Conservation (phyloP, 1,140 invertebrate species). For the Drosophila nasuta region DNA sequence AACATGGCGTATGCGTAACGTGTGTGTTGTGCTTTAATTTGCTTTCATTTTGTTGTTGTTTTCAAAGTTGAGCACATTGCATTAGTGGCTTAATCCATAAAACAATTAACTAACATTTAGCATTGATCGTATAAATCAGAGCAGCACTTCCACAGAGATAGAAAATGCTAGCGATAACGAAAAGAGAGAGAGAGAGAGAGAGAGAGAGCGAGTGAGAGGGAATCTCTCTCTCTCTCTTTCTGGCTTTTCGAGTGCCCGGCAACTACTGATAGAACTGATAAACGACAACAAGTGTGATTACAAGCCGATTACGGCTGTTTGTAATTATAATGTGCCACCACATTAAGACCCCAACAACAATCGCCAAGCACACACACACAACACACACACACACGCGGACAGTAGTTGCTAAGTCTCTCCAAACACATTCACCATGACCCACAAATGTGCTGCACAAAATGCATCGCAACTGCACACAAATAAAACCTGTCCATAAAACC, state of each 20-base stretch:
- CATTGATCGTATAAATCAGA: slow-evolving; percentile 28
- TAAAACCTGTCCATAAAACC: not conserved
- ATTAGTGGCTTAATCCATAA: slow-evolving; percentile 1
- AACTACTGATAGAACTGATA: slow-evolving; percentile 56
- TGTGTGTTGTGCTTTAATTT: not conserved
- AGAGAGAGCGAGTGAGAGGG: slow-evolving; percentile 17
- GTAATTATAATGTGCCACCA: slow-evolving; percentile 17
- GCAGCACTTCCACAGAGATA: slow-evolving; percentile 1
- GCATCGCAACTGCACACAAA: not conserved
- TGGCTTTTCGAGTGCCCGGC: slow-evolving; percentile 15
- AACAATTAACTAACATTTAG: slow-evolving; percentile 21
- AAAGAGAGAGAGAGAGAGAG: too few species aligned
- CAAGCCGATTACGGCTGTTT: slow-evolving; percentile 55
- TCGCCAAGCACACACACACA: slow-evolving; percentile 16
- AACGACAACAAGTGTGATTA: slow-evolving; percentile 58
- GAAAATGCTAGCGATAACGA: slow-evolving; percentile 6
- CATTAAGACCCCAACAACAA: not conserved
- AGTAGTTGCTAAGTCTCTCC: slow-evolving; percentile 4
- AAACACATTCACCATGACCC: slow-evolving; percentile 69
- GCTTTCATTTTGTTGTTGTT: too few species aligned
- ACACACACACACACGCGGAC: slow-evolving; percentile 8
- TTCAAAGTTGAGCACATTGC: slow-evolving; percentile 8
- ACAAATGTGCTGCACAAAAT: slow-evolving; percentile 29
- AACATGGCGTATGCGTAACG: not conserved
- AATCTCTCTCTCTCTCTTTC: not conserved